Evolutionary conservation across 2,888 invertebrate genomes (phyloP), one percentile per base, ranked within the genome.

Genomic region (Bellardia bayeri): DNA sequence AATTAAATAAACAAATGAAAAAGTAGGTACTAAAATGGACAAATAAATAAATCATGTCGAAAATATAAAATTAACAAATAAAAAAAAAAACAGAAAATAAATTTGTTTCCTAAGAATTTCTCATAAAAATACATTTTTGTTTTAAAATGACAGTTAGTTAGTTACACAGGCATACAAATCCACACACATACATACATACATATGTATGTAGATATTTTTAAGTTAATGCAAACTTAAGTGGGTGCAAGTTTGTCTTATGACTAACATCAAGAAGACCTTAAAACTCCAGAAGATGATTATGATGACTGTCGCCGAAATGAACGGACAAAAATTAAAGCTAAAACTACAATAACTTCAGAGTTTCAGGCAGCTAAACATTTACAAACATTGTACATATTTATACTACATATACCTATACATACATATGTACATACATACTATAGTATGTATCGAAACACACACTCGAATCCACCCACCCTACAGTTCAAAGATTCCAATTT

Each of bases 11-110:
- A 45, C 9, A 69, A 40, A 56, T 37, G 68, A 75, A 69, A 61
- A 49, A 45, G 33, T 4, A 37, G 66, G 66, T 66, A 45, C 13
- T 45, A 13, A 54, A 51, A 51, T 51, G 13, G 14, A 61, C 14
- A 63, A 80, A 63, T 61, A 84, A 80, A 80, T 81, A 87, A 87
- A 78, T 87, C 81, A 83, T 86, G 49, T 71, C 75, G 64, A 69
- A 63, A 71, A 68, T 64, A 33, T 42, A 40, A 79, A 56, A 45
- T 56, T 6, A 45, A 66, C 11, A 56, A 71, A 68, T 64, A 33
- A 54, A 37, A 78, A 56, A 40, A 9, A 42, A 64, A 42, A 56
- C 8, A 51, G 37, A 45, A 69, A 68, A 79, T 58, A 61, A 81
- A 33, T 54, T 79, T 45, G 30, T 74, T 82, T 66, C 72, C 45